A percentile compares a stretch with the other conserved stretches of the same genome.
phyloP scores from a whole-genome alignment of 2,113 vertebrate genomes.

The Girardinichthys multiradiatus region DNA sequence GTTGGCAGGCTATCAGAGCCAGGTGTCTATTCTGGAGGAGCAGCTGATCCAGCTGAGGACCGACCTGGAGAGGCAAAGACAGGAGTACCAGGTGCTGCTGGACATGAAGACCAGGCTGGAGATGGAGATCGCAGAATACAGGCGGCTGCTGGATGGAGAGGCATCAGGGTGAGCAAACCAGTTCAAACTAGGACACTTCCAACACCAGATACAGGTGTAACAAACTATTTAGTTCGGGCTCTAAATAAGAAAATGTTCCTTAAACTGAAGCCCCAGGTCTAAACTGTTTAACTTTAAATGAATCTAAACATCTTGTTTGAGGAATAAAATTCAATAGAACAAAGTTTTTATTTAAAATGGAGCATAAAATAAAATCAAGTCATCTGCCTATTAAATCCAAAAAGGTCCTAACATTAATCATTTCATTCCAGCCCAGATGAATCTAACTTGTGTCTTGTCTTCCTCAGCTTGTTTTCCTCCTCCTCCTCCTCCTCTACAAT shows the following conservation, averaged over 20 bases:
- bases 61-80: slow-evolving; percentile 71
- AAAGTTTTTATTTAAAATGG: no score
- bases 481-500: background rate
- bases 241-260: no score
- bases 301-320: no score
- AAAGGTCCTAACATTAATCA: no score
- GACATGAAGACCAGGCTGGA: slow-evolving; percentile 85
- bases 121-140: slow-evolving; percentile 87
- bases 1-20: slow-evolving; percentile 80
- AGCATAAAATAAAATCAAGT: no score
- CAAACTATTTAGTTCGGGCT: no score
- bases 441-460: background rate
- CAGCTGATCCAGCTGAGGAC: slow-evolving; percentile 80
- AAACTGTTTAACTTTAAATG: no score
- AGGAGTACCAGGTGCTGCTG: slow-evolving; percentile 84
- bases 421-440: background rate
- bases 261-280: no score
- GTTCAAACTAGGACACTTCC: background rate
- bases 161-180: slow-evolving; percentile 7
- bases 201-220: background rate
- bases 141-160: slow-evolving; percentile 81
- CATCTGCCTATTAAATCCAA: no score
- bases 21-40: slow-evolving; percentile 82
- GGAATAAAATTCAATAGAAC: no score
- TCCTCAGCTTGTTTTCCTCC: slow-evolving; percentile 1